Base-by-base conservation (phyloP, 1,140 invertebrate genomes). In the Pseudomyrmex pallidus region DNA sequence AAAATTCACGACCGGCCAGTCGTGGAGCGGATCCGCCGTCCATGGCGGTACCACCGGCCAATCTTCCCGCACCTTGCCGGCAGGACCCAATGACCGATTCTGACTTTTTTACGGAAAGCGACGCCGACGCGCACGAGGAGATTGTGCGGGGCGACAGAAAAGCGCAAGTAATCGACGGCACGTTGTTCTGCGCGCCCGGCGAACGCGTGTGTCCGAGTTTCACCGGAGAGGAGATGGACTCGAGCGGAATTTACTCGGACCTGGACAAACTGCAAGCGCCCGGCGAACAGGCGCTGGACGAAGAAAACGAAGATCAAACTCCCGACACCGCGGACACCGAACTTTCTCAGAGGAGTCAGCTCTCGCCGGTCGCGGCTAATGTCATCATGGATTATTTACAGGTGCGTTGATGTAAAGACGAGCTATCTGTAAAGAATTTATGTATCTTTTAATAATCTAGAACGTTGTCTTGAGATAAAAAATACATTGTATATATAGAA, bases 71-170 rank as follows among this genome's bases (percentile, higher is more conserved):
- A 0, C 87, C 89, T 1, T 91, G 91, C 67, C 95, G 96, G 50
- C 95, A 96, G 77, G 97, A 98, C 93, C 97, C 97, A 1, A 97
- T 98, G 97, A 98, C 97, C 0, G 97, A 98, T 93, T 98, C 97
- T 0, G 97, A 98, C 91, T 98, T 98, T 91, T 98, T 97, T 90
- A 98, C 97, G 7, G 97, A 98, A 94, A 97, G 97, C 88, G 97
- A 98, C 93, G 97, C 97, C 0, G 97, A 98, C 91, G 96, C 96
- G 1, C 95, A 96, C 91, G 97, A 97, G 82, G 97, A 97, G 25
- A 96, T 92, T 93, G 96, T 91, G 86, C 95, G 95, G 7, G 96
- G 96, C 2, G 97, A 98, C 91, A 94, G 92, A 10, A 87, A 89
- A 13, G 92, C 93, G 1, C 96, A 97, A 92, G 96, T 98, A 5